Percentiles rank a stretch among this genome's conserved stretches.
These are phyloP conservation scores for Hypselothyrea guttata DNA, from an alignment of 2,888 invertebrate genomes.

Conservation along the genomic window DNA sequence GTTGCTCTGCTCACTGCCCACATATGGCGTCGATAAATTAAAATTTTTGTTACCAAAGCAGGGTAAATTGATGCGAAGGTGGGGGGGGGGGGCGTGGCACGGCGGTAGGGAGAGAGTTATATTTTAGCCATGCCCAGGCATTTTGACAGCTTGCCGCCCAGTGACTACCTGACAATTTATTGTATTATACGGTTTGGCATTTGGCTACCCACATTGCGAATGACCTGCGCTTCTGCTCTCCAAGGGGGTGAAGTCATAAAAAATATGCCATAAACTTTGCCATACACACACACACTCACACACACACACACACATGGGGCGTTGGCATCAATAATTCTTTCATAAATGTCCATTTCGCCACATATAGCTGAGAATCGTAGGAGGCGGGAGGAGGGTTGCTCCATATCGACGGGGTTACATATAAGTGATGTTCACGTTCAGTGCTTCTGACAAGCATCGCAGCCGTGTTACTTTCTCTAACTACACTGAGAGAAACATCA, in stretches of 20 bases:
- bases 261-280: constrained; percentile 69
- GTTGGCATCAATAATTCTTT: constrained; percentile 78
- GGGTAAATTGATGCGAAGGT: neutral
- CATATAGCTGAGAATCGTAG: constrained; percentile 66
- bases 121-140: constrained; percentile 58
- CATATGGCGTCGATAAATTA: constrained; percentile 82
- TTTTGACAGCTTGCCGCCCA: constrained; percentile 71
- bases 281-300: constrained; percentile 20
- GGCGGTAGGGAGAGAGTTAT: constrained; percentile 38
- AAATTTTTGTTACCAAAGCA: constrained; percentile 68
- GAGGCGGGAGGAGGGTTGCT: neutral
- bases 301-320: constrained; percentile 36
- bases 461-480: constrained; percentile 27
- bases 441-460: constrained; percentile 63
- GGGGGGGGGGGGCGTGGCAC: neutral
- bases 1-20: constrained; percentile 70
- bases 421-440: constrained; percentile 69
- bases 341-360: constrained; percentile 80
- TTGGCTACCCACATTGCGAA: constrained; percentile 54
- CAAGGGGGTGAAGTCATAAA: constrained; percentile 54
- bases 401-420: constrained; percentile 29
- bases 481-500: constrained; percentile 2
- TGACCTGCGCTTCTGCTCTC: constrained; percentile 53
- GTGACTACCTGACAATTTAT: constrained; percentile 70
- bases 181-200: constrained; percentile 67